Evolutionary conservation across 2,797 vertebrate genomes (phyloP), one percentile per base, ranked within the genome.

Genomic region (Vireo griseus): DNA sequence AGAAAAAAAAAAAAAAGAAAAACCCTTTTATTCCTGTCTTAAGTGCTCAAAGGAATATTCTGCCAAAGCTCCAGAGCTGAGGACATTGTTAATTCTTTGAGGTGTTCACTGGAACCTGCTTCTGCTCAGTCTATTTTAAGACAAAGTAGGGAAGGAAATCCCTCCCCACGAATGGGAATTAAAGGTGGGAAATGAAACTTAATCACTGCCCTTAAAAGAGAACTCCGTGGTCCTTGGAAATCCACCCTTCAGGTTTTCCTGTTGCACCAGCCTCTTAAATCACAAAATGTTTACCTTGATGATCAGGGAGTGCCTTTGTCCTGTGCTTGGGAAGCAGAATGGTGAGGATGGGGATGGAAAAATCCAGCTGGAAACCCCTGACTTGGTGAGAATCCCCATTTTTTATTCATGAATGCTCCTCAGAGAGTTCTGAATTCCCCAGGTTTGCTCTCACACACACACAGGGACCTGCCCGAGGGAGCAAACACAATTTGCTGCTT

Each of bases 301-400:
- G 18, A 50, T 77, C 96, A 90, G 96, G 93, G 95, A 95, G 94
- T 96, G 95, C 96, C 96, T 97, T 95, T 8, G 94, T 50, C 67
- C 91, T 11, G 83, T 9, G 72, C 24, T 21, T 17, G 93, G 90
- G 8, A 6, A 10, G 83, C 39, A 1, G 66, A 24, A 9, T 0
- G 42, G 47, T 24, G 76, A 22, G 3, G 18, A 0, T n/a, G 75
- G 90, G 48, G 45, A 3, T 33, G 9, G 42, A 13, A 28, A 58
- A 63, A 2, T 2, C 0, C 47, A 62, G 82, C 33, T 90, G 79
- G 69, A 19, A 37, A 14, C n/a, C 8, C 48, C 55, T 9, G 59
- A 5, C 0, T 5, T 1, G 13, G 7, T 58, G 13, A 0, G 29
- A 16, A 13, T 40, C 24, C 68, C 50, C 8, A 0, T 28, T 11